Evolutionary conservation across 2,113 vertebrate species (phyloP).

Genomic region (Gallinago media): DNA sequence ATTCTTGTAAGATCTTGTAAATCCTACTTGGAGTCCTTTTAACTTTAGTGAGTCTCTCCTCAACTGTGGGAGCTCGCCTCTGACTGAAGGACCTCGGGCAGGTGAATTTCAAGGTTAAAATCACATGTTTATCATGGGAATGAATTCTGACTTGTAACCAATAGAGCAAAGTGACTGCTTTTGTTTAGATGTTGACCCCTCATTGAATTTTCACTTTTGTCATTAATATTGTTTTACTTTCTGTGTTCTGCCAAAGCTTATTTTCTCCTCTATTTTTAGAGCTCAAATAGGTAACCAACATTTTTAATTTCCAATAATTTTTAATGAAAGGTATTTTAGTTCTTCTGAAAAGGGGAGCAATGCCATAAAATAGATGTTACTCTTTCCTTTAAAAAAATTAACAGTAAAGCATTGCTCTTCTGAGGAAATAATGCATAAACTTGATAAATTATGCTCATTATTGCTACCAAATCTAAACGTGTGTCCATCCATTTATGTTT

Average conservation of each 20-base stretch:
- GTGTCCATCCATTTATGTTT: background rate
- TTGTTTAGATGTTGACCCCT: background rate
- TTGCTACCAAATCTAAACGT: background rate
- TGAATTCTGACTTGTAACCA: background rate
- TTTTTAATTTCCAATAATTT: background rate
- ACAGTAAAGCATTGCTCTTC: background rate
- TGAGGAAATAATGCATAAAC: background rate
- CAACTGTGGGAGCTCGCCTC: background rate
- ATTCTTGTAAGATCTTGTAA: background rate
- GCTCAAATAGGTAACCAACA: background rate
- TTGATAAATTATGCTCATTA: background rate
- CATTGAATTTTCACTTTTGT: background rate
- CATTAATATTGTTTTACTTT: background rate
- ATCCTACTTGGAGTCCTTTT: background rate
- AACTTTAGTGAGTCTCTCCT: background rate
- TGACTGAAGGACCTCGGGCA: background rate
- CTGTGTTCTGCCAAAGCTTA: background rate
- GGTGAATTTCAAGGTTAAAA: background rate
- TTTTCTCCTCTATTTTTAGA: background rate
- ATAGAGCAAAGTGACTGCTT: background rate
- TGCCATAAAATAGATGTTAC: background rate
- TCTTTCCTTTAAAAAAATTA: background rate
- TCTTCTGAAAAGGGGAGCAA: background rate
- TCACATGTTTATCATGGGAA: accelerated
- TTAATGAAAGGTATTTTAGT: background rate